phyloP scores from a whole-genome alignment of 2,888 invertebrate genomes.

The Eulithis testata region DNA sequence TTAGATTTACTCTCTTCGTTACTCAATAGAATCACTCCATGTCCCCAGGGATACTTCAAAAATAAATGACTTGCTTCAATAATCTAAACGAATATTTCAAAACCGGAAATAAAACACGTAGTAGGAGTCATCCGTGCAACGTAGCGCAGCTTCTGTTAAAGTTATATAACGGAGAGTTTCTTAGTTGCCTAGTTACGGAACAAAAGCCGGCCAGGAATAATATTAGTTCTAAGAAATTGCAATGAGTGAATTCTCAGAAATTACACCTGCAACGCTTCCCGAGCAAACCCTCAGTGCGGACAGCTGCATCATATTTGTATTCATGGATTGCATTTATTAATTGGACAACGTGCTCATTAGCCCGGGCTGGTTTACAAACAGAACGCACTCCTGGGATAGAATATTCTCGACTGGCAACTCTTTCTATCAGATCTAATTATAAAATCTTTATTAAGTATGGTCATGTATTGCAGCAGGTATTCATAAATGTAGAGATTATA shows the following conservation, averaged over 20 bases:
- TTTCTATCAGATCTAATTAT: constrained; percentile 41
- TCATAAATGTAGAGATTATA: no score
- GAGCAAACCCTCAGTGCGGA: constrained; percentile 16
- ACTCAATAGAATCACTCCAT: neutral
- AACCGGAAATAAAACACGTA: neutral
- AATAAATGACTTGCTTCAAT: neutral
- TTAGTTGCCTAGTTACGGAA: constrained; percentile 29
- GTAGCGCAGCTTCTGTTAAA: constrained; percentile 25
- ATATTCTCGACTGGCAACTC: constrained; percentile 8
- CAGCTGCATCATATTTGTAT: constrained; percentile 26
- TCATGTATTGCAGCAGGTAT: constrained; percentile 16
- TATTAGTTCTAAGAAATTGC: constrained; percentile 33
- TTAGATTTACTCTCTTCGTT: no score
- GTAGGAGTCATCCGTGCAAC: constrained; percentile 2
- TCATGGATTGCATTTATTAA: constrained; percentile 20
- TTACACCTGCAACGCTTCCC: constrained; percentile 33
- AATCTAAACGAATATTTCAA: neutral
- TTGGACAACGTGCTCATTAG: constrained; percentile 13
- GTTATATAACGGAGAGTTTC: constrained; percentile 30
- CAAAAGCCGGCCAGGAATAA: constrained; percentile 28
- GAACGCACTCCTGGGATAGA: constrained; percentile 18
- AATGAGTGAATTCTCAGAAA: constrained; percentile 37
- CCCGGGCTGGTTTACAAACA: constrained; percentile 16
- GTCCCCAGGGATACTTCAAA: constrained; percentile 35
- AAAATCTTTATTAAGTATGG: constrained; percentile 36